Base-by-base conservation (phyloP, 2,797 vertebrate genomes). In the Onychomys torridus region DNA sequence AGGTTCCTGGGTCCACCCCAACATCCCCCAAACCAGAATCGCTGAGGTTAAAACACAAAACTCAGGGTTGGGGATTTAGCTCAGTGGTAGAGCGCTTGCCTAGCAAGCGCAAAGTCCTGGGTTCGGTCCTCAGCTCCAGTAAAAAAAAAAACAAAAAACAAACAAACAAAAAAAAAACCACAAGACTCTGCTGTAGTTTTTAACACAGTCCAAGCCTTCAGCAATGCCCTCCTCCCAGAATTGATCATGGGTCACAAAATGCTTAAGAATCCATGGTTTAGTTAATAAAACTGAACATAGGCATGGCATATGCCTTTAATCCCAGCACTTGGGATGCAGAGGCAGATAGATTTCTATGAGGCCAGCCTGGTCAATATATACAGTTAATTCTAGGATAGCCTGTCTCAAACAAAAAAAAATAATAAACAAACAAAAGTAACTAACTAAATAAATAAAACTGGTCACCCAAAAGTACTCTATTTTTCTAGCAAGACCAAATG, bases 11-110 rank as follows among this genome's bases (percentile, higher is more conserved):
- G 3, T 78, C 52, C 59, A 23, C 23, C 34, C 29, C 6, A 17
- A 85, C 37, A 40, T 29, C 57, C 63, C 23, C 17, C 59, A 93
- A 37, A 16, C 71, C 88, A 88, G 77, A 91, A 65, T 17, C 88
- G 40, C 81, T 92, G 46, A n/a, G 65, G 76, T 0, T 63, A 16
- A 96, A 94, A 92, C 63, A 85, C 49, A 84, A 63, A 63, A 92
- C 94, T 90, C 8, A n/a, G n/a, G n/a, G n/a, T n/a, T n/a, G n/a
- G n/a, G n/a, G n/a, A n/a, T n/a, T n/a, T n/a, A n/a, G n/a, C n/a
- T n/a, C n/a, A n/a, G n/a, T n/a, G n/a, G n/a, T n/a, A n/a, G n/a
- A n/a, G n/a, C n/a, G n/a, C n/a, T n/a, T n/a, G n/a, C n/a, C n/a
- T n/a, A n/a, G n/a, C n/a, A n/a, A n/a, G n/a, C n/a, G n/a, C n/a